Percentiles rank a stretch among this genome's conserved stretches.
Conservation (phyloP, 2,888 invertebrate genomes). For the Morpho helenor region DNA sequence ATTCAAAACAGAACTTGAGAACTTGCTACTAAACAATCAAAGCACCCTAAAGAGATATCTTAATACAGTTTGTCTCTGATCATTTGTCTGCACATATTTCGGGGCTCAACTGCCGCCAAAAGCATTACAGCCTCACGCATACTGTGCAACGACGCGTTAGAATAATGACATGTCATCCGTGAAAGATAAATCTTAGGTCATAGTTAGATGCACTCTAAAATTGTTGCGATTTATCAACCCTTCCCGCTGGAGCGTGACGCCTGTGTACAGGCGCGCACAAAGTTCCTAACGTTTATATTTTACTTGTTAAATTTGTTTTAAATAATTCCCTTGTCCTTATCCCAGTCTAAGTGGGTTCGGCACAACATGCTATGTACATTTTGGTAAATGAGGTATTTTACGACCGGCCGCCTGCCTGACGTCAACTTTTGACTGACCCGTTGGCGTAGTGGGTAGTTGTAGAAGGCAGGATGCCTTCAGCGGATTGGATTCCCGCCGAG, state of each 20-base stretch:
- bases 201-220: constrained; percentile 65
- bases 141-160: constrained; percentile 42
- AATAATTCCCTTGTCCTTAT: no score
- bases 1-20: no score
- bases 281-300: not conserved
- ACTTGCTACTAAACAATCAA: no score
- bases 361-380: no score
- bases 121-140: constrained; percentile 37
- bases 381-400: no score
- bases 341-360: no score
- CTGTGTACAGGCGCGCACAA: constrained; percentile 34
- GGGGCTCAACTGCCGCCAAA: constrained; percentile 13
- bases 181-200: constrained; percentile 59
- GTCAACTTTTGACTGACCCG: no score
- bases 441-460: no score
- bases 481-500: no score
- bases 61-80: not conserved
- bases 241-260: constrained; percentile 60
- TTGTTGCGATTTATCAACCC: constrained; percentile 71
- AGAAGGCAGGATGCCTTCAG: no score
- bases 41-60: no score
- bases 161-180: constrained; percentile 64
- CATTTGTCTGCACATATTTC: constrained; percentile 7
- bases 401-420: no score
- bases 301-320: not conserved